Base-by-base conservation (phyloP, 2,797 vertebrate species). In the Aplochiton taeniatus region DNA sequence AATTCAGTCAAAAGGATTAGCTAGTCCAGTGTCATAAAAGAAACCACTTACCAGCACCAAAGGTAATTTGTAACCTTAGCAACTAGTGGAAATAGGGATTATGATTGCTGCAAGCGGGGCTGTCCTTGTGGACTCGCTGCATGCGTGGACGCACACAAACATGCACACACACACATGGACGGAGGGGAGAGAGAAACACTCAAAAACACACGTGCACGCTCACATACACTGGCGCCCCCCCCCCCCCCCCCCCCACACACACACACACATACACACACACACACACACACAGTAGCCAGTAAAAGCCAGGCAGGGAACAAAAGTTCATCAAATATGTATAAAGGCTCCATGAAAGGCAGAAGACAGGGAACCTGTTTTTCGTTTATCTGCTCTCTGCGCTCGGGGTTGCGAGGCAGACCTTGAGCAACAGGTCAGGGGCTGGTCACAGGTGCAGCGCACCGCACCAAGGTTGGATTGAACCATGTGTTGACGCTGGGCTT, bases 21-120 rank as follows among this genome's bases (percentile, higher is more conserved):
- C 83, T 79, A 79, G 65, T 88, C 83, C 86, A 88, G 95, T 87
- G 92, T 93, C 94, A 94, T 90, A 89, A 94, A 90, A 93, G 91
- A 92, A 94, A 95, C 94, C 93, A 93, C 95, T 96, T 96, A 96
- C 93, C 91, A 91, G 87, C 87, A 93, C 93, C 88, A 93, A 92
- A 93, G 93, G 93, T 93, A 95, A 97, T 97, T 95, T 96, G 95
- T 97, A 95, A 95, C 96, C 95, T 93, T 96, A 96, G 95, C 92
- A 96, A 97, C 94, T 93, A 92, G 92, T 94, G 94, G 87, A 95
- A 95, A 95, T 93, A 93, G 92, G 95, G 94, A 95, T 95, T 94
- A 87, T 92, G 92, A 93, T 89, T 87, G 83, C 91, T 91, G 91
- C 86, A 89, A 91, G 91, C 91, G 90, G 87, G 80, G 92, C 87